phyloP scores from a whole-genome alignment of 2,888 invertebrate species.

The Empis stercorea region DNA sequence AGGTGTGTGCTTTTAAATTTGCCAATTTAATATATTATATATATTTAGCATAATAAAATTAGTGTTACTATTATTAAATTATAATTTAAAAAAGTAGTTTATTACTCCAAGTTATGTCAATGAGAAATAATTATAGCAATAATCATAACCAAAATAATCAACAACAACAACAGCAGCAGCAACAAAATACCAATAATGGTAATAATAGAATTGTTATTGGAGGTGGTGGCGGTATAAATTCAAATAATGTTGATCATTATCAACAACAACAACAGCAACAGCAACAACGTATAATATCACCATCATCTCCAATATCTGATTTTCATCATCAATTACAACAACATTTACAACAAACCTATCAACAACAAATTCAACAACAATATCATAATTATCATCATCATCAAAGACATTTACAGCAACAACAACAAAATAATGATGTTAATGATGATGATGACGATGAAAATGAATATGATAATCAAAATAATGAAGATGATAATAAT shows the following conservation, averaged over 20 bases:
- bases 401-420: constrained; percentile 13
- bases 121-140: constrained; percentile 32
- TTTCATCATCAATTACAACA: constrained; percentile 1
- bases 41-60: no score
- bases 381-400: constrained; percentile 2
- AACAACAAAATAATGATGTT: constrained; percentile 9
- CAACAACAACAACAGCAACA: constrained; percentile 16
- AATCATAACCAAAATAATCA: constrained; percentile 1
- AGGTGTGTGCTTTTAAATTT: no score
- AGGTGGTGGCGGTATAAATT: background rate
- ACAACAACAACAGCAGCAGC: constrained; percentile 13
- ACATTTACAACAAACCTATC: constrained; percentile 3
- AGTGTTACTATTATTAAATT: background rate
- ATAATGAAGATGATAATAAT: background rate
- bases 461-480: background rate
- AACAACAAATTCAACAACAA: constrained; percentile 6
- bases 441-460: background rate
- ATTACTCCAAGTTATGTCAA: constrained; percentile 23
- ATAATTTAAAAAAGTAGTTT: background rate
- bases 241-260: constrained; percentile 11
- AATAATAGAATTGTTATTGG: constrained; percentile 9
- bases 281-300: constrained; percentile 8
- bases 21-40: no score
- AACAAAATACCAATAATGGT: constrained; percentile 1
- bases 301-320: background rate